Base-by-base conservation (phyloP, 2,113 vertebrate species). In the Rissa tridactyla region DNA sequence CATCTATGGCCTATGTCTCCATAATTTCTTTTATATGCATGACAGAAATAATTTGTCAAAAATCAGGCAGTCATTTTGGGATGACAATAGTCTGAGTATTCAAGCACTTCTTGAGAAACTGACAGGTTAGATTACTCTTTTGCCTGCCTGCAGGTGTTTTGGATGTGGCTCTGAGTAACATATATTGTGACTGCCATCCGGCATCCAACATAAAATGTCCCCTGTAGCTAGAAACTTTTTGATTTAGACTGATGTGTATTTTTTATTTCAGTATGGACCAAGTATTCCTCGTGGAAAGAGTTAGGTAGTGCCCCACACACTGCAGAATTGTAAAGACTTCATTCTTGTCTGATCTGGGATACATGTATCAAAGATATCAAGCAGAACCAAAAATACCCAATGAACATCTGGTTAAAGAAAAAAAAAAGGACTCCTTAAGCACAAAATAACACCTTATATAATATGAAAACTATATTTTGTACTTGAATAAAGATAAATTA, bases 281-380 rank as follows among this genome's bases (percentile, higher is more conserved):
- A 44, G 4, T 61, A 75, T n/a, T 71, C 30, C 20, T 85, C 30
- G 47, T 38, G 8, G 17, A 73, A 92, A 40, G 6, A 55, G 19
- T 57, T 44, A 51, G 6, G 13, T 32, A 65, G 11, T 30, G 47
- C 17, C 44, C 4, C 13, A n/a, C 15, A 61, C 11, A 57, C 11
- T 54, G 15, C 7, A 57, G 34, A 66, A 44, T 6, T 82, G 15
- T 32, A 72, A 69, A 58, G n/a, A 27, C 7, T 36, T 72, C 9
- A 30, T 84, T 86, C 27, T 77, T 60, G 13, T 38, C 38, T 46
- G 7, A 47, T 54, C 9, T 55, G 9, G 21, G 27, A 87, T 13
- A 76, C 7, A 11, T 25, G 6, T 64, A 32, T 42, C 0, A 0
- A 51, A 60, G n/a, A 51, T 42, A 25, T 71, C 19, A 71, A 47